These are phyloP conservation scores for Tapirus indicus DNA, from an alignment of 2,797 vertebrate genomes.

Conservation along the genomic window DNA sequence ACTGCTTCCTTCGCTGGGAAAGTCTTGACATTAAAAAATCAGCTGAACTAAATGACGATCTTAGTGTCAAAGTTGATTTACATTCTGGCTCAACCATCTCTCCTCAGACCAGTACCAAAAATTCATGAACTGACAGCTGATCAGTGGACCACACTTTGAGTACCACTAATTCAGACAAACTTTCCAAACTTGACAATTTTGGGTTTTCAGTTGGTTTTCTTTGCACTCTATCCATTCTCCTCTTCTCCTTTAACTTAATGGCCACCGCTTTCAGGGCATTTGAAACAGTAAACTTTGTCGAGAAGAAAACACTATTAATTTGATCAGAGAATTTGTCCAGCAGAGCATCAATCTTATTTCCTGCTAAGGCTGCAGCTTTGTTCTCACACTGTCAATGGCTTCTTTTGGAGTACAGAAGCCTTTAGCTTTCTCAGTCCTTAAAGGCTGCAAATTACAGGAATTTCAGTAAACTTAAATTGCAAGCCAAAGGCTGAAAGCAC, in stretches of 20 bases:
- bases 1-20: background rate
- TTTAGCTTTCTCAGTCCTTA: background rate
- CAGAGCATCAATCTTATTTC: background rate
- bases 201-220: background rate
- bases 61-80: background rate
- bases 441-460: slow-evolving; percentile 6
- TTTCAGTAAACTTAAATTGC: slow-evolving; percentile 10
- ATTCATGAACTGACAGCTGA: background rate
- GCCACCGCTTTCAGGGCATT: background rate
- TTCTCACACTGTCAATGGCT: background rate
- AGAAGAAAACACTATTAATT: background rate
- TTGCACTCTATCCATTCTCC: background rate
- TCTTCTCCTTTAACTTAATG: slow-evolving; percentile 19
- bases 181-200: background rate
- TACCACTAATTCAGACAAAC: background rate
- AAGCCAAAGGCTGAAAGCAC: background rate
- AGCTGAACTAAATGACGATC: background rate
- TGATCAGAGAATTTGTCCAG: background rate
- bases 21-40: background rate
- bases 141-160: background rate
- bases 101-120: background rate
- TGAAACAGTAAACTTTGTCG: background rate
- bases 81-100: background rate
- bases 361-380: background rate
- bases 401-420: background rate